phyloP scores from a whole-genome alignment of 2,797 vertebrate genomes.

The Erpetoichthys calabaricus region DNA sequence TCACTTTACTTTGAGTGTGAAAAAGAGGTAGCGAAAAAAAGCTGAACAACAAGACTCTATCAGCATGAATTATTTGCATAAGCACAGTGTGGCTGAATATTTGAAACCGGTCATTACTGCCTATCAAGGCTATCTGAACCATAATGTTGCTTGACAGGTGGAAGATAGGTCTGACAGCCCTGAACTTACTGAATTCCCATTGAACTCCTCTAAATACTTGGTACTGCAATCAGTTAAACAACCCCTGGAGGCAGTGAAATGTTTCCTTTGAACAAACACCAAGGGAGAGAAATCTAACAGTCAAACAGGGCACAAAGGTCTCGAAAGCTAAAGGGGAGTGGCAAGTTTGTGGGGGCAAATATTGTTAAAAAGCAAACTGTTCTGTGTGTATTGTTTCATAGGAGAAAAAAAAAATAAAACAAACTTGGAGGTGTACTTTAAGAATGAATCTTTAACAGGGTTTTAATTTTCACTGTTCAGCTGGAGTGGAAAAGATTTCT shows the following conservation, averaged over 20 bases:
- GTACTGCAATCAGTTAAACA: conserved; percentile 95
- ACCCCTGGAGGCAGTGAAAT: conserved; percentile 78
- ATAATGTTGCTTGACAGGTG: conserved; percentile 88
- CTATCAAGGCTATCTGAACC: conserved; percentile 71
- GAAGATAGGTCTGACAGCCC: conserved; percentile 78
- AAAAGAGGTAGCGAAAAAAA: neutral
- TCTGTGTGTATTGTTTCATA: no score
- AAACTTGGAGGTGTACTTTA: conserved; percentile 71
- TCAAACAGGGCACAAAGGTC: conserved; percentile 78
- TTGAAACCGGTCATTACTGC: conserved; percentile 75
- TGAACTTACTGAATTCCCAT: conserved; percentile 86
- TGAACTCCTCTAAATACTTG: conserved; percentile 87
- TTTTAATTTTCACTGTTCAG: conserved; percentile 83
- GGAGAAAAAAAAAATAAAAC: conserved; percentile 34
- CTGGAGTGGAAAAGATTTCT: conserved; percentile 62
- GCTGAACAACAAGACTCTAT: neutral
- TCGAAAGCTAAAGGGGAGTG: conserved; percentile 54
- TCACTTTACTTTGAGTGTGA: neutral
- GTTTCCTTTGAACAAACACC: conserved; percentile 86
- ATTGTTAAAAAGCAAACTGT: no score
- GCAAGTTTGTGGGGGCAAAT: conserved; percentile 62
- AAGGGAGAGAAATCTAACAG: conserved; percentile 80
- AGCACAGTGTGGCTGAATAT: conserved; percentile 24
- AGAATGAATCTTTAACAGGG: conserved; percentile 93
- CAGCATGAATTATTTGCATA: conserved; percentile 21